These are phyloP conservation scores for Cotesia vestalis DNA, from an alignment of 1,140 invertebrate species.

Conservation along the genomic window DNA sequence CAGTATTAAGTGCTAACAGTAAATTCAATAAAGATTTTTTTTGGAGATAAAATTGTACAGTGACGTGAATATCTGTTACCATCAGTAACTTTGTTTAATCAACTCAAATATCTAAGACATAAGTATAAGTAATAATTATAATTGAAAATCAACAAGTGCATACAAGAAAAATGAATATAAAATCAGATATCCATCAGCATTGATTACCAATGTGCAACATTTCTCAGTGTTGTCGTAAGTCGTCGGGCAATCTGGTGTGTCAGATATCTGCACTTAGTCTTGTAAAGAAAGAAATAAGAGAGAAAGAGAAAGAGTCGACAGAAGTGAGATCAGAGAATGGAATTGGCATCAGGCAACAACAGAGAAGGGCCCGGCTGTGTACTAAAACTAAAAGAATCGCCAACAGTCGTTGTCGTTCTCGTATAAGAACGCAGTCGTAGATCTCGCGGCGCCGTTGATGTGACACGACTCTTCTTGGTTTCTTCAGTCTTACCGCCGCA, in stretches of 20 bases:
- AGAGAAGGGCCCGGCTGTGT: constrained; percentile 8
- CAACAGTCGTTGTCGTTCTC: background rate
- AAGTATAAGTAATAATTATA: no score
- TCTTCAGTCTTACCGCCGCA: constrained; percentile 38
- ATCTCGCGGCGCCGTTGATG: constrained; percentile 60
- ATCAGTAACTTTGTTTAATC: no score
- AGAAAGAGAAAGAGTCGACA: no score
- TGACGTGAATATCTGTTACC: no score
- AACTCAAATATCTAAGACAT: no score
- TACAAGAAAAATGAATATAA: background rate
- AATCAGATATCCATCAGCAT: constrained; percentile 3
- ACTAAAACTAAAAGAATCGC: constrained; percentile 51
- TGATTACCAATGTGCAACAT: constrained; percentile 6
- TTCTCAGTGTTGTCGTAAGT: constrained; percentile 12
- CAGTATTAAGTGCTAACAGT: no score
- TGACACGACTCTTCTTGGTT: constrained; percentile 49
- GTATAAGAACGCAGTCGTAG: constrained; percentile 48
- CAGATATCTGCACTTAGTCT: no score
- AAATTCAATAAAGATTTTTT: no score
- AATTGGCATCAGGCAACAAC: constrained; percentile 41
- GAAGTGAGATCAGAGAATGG: background rate
- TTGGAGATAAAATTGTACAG: no score
- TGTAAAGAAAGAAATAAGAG: no score
- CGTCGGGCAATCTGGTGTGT: background rate
- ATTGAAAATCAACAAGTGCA: no score